phyloP scores from a whole-genome alignment of 2,888 invertebrate genomes.

The Amaurobius ferox region DNA sequence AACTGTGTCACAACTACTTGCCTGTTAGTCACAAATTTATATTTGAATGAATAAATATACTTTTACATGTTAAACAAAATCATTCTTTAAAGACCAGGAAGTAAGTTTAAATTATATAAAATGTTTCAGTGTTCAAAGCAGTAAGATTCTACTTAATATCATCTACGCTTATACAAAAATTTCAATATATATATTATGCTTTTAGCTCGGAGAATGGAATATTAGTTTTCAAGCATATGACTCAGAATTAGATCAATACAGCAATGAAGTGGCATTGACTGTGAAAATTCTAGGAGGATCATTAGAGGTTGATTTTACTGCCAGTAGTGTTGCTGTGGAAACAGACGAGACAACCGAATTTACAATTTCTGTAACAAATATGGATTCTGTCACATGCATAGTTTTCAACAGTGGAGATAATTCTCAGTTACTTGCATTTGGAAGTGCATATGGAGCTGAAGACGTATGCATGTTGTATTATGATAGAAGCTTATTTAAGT shows the following conservation, averaged over 20 bases:
- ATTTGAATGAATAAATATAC: no score
- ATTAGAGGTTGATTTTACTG: slow-evolving; percentile 17
- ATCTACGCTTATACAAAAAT: no score
- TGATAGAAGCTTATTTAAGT: slow-evolving; percentile 38
- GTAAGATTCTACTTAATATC: no score
- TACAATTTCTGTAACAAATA: not conserved
- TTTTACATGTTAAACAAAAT: no score
- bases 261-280: slow-evolving; percentile 22
- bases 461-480: slow-evolving; percentile 39
- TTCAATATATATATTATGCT: no score
- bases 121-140: no score
- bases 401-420: slow-evolving; percentile 45
- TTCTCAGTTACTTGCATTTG: slow-evolving; percentile 20
- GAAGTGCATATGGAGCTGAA: slow-evolving; percentile 48
- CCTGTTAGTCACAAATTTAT: no score
- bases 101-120: no score
- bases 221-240: slow-evolving; percentile 37
- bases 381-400: slow-evolving; percentile 48
- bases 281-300: slow-evolving; percentile 28
- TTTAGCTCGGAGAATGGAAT: no score
- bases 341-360: slow-evolving; percentile 37
- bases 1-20: no score
- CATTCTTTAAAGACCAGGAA: no score
- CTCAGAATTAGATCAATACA: slow-evolving; percentile 28
- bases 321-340: slow-evolving; percentile 9